These are phyloP conservation scores for Heterohyrax brucei DNA, from an alignment of 2,797 vertebrate genomes.

Conservation along the genomic window DNA sequence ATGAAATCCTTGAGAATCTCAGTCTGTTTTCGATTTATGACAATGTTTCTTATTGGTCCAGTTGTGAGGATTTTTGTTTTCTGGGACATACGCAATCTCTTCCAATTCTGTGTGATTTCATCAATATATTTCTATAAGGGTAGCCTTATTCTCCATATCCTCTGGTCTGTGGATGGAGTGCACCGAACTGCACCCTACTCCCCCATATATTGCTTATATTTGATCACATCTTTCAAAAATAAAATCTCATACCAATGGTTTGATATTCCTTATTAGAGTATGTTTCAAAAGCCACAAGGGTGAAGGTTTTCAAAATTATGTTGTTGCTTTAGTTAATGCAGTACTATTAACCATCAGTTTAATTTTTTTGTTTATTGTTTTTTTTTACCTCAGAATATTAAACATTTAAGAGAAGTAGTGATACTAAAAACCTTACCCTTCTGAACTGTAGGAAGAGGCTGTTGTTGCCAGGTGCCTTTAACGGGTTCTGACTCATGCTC, in stretches of 20 bases:
- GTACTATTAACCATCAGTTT: neutral
- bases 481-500: too few relatives aligned
- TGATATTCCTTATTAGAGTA: neutral
- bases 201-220: neutral
- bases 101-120: conserved; percentile 17
- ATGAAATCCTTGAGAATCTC: too few relatives aligned
- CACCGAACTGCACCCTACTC: neutral
- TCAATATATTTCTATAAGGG: neutral
- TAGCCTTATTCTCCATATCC: neutral
- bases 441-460: neutral
- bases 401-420: neutral
- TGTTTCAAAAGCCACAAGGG: neutral
- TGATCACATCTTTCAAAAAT: conserved; percentile 22
- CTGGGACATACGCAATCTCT: neutral
- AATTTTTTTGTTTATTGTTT: neutral
- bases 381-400: neutral
- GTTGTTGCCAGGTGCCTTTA: too few relatives aligned
- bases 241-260: neutral
- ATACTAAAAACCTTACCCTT: neutral
- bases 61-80: too few relatives aligned
- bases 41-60: too few relatives aligned
- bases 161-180: neutral
- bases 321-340: neutral
- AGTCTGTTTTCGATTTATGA: too few relatives aligned
- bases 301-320: conserved; percentile 10